phyloP scores from a whole-genome alignment of 2,797 vertebrate genomes.

The Cryptoblepharus egeriae region DNA sequence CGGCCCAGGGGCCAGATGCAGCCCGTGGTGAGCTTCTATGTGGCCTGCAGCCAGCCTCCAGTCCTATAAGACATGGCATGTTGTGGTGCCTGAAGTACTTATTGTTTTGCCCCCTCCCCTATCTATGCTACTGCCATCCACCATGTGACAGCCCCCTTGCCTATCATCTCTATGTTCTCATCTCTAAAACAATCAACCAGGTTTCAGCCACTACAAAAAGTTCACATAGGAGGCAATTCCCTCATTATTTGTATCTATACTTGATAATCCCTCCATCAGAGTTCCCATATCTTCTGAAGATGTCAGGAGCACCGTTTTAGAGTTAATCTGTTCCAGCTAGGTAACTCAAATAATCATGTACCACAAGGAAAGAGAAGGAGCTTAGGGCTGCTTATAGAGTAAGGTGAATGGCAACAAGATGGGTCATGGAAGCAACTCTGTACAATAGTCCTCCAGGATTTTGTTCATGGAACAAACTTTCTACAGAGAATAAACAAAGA shows the following conservation, averaged over 20 bases:
- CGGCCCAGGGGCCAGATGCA: no score
- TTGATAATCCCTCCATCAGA: background rate
- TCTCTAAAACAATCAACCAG: background rate
- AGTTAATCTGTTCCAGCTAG: background rate
- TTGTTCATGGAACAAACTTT: background rate
- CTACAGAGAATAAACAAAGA: background rate
- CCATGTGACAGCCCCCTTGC: background rate
- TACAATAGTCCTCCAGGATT: background rate
- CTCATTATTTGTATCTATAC: background rate
- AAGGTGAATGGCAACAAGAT: background rate
- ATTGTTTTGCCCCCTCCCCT: no score
- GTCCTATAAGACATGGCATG: no score
- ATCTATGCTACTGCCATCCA: no score
- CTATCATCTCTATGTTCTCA: background rate
- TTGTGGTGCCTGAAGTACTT: no score
- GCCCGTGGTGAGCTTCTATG: no score
- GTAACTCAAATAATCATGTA: background rate
- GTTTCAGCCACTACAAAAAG: background rate
- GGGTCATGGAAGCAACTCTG: background rate
- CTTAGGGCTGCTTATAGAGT: no score
- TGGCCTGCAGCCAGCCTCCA: no score
- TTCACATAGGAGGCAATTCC: background rate
- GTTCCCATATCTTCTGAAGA: background rate
- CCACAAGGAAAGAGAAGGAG: background rate
- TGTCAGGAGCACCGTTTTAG: background rate